These are phyloP conservation scores for Zaprionus ghesquierei DNA, from an alignment of 1,140 invertebrate species.

Conservation along the genomic window DNA sequence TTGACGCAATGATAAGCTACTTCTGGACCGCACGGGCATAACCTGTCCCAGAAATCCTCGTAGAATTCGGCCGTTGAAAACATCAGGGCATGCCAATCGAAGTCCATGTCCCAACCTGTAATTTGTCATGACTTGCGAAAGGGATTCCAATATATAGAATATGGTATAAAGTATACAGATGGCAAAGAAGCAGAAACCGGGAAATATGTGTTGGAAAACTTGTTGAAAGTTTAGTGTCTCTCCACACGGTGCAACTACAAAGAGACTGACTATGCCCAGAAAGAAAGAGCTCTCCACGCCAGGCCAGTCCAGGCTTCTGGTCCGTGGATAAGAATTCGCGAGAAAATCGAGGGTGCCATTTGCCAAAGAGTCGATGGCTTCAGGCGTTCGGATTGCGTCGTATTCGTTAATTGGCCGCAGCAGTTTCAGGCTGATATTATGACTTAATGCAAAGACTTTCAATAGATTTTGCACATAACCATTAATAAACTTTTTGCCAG, in stretches of 20 bases:
- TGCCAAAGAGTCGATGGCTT: neutral
- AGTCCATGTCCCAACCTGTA: too few relatives aligned
- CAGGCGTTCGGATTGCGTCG: neutral
- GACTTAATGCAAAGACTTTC: neutral
- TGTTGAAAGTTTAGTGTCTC: neutral
- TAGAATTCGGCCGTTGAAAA: neutral
- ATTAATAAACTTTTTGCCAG: neutral
- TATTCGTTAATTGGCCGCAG: neutral
- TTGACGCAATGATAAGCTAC: neutral
- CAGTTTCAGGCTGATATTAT: conserved; percentile 29
- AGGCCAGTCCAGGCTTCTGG: neutral
- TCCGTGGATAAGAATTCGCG: neutral
- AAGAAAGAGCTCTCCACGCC: neutral
- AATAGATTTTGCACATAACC: conserved; percentile 8
- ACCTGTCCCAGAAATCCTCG: neutral
- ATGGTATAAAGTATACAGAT: neutral
- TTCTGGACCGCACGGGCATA: neutral
- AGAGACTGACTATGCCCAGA: neutral
- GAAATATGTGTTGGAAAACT: neutral
- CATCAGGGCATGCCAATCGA: rapidly evolving
- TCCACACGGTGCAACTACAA: conserved; percentile 44
- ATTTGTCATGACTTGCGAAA: neutral
- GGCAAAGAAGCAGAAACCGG: rapidly evolving
- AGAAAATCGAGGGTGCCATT: conserved; percentile 15
- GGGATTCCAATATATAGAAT: neutral